Percentiles rank a stretch among this genome's conserved stretches.
Evolutionary conservation across 92 coral and sea anemone species (phyloP).

Genomic region (Umimayanthus kanabou): DNA sequence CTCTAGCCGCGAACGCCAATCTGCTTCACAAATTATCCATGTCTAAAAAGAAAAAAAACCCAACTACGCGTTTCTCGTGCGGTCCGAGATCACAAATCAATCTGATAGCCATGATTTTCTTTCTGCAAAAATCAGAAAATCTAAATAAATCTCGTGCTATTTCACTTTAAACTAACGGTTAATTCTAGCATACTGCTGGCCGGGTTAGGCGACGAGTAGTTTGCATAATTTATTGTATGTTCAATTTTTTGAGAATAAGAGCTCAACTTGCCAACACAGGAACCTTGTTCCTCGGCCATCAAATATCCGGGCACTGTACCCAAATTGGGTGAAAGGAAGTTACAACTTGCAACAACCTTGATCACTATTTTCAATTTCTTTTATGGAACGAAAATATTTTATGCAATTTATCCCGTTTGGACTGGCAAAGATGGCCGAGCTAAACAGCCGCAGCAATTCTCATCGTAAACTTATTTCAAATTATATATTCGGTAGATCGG

Average conservation of each 20-base stretch:
- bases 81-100: slow-evolving; percentile 4
- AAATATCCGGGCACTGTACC: slow-evolving; percentile 24
- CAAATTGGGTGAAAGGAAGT: slow-evolving; percentile 23
- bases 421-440: slow-evolving; percentile 28
- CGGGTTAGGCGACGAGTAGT: slow-evolving; percentile 50
- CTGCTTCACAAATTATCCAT: slow-evolving; percentile 19
- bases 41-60: slow-evolving; percentile 13
- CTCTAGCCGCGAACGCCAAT: slow-evolving; percentile 32
- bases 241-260: slow-evolving; percentile 60
- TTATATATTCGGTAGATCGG: slow-evolving; percentile 15
- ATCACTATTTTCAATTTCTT: background rate
- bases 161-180: slow-evolving; percentile 28
- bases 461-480: slow-evolving; percentile 25
- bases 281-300: slow-evolving; percentile 3
- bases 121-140: background rate
- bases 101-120: background rate
- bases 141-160: background rate
- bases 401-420: background rate
- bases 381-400: background rate
- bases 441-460: background rate
- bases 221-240: slow-evolving; percentile 71
- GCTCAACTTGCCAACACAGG: slow-evolving; percentile 40
- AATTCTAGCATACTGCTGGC: slow-evolving; percentile 29
- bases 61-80: background rate
- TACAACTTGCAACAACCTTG: background rate